A percentile compares a stretch with the other conserved stretches of the same genome.
Conservation (phyloP, 2,113 vertebrate genomes). For the Carassius gibelio region DNA sequence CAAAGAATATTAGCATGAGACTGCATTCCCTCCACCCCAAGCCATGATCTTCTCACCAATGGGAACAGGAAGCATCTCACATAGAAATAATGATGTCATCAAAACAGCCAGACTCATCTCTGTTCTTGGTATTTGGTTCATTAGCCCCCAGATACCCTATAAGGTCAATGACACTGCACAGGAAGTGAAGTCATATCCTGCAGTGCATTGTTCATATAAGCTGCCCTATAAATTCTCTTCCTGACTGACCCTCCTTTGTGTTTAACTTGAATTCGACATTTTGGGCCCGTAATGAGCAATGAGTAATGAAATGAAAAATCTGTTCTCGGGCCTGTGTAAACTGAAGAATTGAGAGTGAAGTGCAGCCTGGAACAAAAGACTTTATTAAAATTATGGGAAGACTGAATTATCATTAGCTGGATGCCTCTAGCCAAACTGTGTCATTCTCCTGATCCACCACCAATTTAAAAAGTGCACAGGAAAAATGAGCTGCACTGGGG, state of each 20-base stretch:
- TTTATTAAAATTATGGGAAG: conserved; percentile 52
- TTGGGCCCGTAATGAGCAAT: neutral
- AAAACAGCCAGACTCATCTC: neutral
- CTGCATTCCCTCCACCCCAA: neutral
- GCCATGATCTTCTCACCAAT: neutral
- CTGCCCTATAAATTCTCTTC: neutral
- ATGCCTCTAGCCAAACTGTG: conserved; percentile 57
- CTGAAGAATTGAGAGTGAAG: neutral
- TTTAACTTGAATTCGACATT: neutral
- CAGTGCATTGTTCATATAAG: neutral
- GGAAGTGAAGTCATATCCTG: conserved; percentile 16
- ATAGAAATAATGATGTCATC: conserved; percentile 22
- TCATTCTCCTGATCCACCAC: conserved; percentile 23
- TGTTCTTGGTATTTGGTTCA: neutral
- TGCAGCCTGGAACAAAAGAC: conserved; percentile 3
- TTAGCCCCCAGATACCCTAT: neutral
- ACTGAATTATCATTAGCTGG: conserved; percentile 57
- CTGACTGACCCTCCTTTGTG: neutral
- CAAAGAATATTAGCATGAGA: neutral
- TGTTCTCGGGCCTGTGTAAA: neutral
- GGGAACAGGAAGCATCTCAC: neutral
- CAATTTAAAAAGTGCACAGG: neutral
- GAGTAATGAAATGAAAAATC: neutral
- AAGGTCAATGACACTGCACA: neutral
- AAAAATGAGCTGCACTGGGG: neutral